These are phyloP conservation scores for Portevinia maculata DNA, from an alignment of 2,888 invertebrate species.

Conservation along the genomic window DNA sequence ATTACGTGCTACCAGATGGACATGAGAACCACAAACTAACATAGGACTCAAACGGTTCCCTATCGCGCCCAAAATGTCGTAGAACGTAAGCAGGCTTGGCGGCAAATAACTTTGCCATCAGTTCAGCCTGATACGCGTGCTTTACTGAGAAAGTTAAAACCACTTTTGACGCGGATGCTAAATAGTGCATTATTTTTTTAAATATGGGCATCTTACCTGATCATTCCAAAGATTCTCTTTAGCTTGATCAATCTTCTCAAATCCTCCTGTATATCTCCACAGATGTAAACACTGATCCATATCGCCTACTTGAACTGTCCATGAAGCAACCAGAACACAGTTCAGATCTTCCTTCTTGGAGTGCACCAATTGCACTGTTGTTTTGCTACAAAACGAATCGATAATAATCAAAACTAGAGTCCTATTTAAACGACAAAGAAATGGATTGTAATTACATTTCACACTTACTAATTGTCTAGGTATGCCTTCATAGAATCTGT, in stretches of 20 bases:
- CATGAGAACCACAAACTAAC: too few species aligned
- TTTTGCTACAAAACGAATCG: slow-evolving; percentile 85
- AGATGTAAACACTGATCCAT: slow-evolving; percentile 98
- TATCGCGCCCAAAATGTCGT: too few species aligned
- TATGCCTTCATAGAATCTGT: slow-evolving; percentile 94
- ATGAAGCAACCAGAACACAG: slow-evolving; percentile 96
- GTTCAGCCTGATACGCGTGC: too few species aligned
- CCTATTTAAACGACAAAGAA: slow-evolving; percentile 44
- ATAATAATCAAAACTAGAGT: slow-evolving; percentile 38
- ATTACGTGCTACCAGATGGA: too few species aligned
- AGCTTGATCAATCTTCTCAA: slow-evolving; percentile 92
- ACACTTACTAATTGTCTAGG: slow-evolving; percentile 94
- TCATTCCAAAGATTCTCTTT: slow-evolving; percentile 88
- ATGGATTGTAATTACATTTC: slow-evolving; percentile 38
- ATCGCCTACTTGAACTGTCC: slow-evolving; percentile 94
- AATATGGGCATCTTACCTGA: slow-evolving; percentile 83
- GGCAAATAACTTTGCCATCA: too few species aligned
- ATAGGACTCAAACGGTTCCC: too few species aligned
- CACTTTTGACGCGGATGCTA: too few species aligned
- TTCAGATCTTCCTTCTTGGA: slow-evolving; percentile 89
- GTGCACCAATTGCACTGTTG: slow-evolving; percentile 90
- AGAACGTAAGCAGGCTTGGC: too few species aligned
- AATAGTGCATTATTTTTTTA: background rate
- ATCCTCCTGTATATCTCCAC: slow-evolving; percentile 97
- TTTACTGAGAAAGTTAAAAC: too few species aligned